Evolutionary conservation across 92 coral and sea anemone species (phyloP), one percentile per base, ranked within the genome.

Genomic region (Anthopleura xanthogrammica): DNA sequence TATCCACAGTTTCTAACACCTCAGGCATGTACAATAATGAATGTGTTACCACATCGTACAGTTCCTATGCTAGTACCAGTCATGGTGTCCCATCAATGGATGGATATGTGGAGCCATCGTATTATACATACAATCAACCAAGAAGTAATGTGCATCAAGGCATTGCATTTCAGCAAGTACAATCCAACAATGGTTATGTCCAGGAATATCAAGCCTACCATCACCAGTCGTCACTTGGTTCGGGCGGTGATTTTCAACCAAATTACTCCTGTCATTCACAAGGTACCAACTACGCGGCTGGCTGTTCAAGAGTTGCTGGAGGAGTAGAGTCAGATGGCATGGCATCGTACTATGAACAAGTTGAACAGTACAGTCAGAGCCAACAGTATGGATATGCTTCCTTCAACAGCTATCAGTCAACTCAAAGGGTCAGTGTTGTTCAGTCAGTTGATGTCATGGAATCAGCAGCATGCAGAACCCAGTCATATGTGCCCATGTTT

Each of bases 341-440:
- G 70, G 5, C 70, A 62, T 62, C 70, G 70, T 62, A 62, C 70
- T 62, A 62, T 62, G 70, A 62, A 62, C 24, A 62, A 62, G 24
- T 20, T 12, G 5, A 62, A 9, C 70, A 62, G 36, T 62, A 62
- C 70, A 62, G 24, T 6, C 36, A 62, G 29, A 62, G 24, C 70
- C 70, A 62, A 62, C 70, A 62, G 70, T 62, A 62, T 62, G 70
- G 29, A 20, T 39, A 10, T 62, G 70, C 58, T 54, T 11, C 58
- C 58, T 54, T 13, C 7, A 5, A 0, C 70, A 62, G 70, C 12
- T 29, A 29, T 29, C 36, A 29, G 36, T 29, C 36, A 29, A 29
- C 36, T 29, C 36, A 29, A 29, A 20, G 36, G 5, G 50, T 14
- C n/a, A 58, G 19, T 11, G 64, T 16, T 1, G 64, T 58, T 58